A percentile compares a stretch with the other conserved stretches of the same genome.
Evolutionary conservation across 1,140 invertebrate genomes (phyloP).

Genomic region (Tetranychus cinnabarinus): DNA sequence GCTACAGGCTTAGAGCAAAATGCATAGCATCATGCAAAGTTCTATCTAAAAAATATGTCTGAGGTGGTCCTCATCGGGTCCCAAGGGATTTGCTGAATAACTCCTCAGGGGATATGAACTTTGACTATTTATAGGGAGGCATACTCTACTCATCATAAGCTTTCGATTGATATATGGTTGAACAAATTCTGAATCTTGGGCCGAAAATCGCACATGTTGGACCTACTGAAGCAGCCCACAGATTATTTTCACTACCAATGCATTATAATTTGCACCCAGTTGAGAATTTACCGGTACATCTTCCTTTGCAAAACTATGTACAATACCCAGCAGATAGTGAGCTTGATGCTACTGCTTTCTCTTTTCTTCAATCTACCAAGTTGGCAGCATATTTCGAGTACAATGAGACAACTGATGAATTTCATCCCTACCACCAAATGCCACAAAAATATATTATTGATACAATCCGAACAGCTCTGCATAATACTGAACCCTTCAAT

Average conservation of each 20-base stretch:
- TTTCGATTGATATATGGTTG: no score
- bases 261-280: slow-evolving; percentile 23
- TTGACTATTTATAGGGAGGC: no score
- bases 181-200: no score
- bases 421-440: neutral
- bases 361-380: neutral
- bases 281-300: slow-evolving; percentile 23
- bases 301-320: slow-evolving; percentile 22
- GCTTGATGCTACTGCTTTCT: neutral
- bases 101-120: no score
- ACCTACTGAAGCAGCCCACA: slow-evolving; percentile 13
- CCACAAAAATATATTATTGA: neutral
- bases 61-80: no score
- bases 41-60: no score
- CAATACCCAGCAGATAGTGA: slow-evolving; percentile 11
- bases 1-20: no score
- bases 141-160: no score
- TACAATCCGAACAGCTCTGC: neutral
- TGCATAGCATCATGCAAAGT: no score
- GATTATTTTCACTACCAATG: slow-evolving; percentile 13
- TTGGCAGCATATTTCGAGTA: neutral
- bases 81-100: no score
- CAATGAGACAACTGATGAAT: neutral
- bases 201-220: neutral
- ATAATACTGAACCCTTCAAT: slow-evolving; percentile 10